Evolutionary conservation across 2,113 vertebrate species (phyloP).

Genomic region (Plotosus lineatus): DNA sequence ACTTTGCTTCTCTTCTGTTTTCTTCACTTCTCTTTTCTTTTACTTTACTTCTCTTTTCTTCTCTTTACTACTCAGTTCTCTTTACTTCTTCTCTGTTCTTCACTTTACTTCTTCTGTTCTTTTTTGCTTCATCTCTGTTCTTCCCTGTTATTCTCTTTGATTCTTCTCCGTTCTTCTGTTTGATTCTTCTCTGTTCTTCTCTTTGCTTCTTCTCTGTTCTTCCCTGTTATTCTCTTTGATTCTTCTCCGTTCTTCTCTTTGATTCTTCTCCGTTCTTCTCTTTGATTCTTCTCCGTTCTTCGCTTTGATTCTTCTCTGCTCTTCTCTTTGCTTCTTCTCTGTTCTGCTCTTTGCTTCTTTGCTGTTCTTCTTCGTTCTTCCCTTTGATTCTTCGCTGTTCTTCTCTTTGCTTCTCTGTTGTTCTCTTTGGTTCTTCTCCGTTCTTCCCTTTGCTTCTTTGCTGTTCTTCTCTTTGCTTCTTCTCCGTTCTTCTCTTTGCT

Average conservation of each 20-base stretch:
- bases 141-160: not conserved
- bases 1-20: not conserved
- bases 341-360: not conserved
- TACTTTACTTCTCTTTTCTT: not conserved
- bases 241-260: not conserved
- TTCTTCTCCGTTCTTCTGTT: not conserved
- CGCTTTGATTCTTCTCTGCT: not conserved
- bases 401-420: not conserved
- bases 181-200: not conserved
- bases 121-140: not conserved
- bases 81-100: not conserved
- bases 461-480: not conserved
- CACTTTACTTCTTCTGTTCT: not conserved
- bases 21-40: not conserved
- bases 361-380: not conserved
- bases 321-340: not conserved
- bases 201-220: not conserved
- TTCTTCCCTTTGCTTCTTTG: not conserved
- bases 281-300: not conserved
- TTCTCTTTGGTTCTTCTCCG: not conserved
- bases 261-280: not conserved
- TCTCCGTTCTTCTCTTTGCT: not conserved
- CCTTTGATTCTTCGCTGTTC: not conserved
- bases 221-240: not conserved
- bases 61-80: not conserved